These are phyloP conservation scores for Pomatostomus ruficeps DNA, from an alignment of 2,113 vertebrate species.

Conservation along the genomic window DNA sequence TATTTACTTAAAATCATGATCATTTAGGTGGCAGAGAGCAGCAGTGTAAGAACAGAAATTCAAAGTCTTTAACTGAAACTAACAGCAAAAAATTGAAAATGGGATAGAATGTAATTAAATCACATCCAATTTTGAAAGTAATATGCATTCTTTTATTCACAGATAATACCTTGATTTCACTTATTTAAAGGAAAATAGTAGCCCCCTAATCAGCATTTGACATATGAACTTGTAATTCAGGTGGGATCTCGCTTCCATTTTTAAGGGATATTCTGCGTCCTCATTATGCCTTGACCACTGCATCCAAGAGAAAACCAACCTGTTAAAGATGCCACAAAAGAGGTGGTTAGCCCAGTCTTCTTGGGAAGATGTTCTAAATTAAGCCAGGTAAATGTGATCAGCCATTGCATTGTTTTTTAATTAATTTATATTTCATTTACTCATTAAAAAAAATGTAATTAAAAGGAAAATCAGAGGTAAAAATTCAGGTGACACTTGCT, in stretches of 20 bases:
- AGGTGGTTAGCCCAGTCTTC: background rate
- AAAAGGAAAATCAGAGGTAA: background rate
- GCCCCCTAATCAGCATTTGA: background rate
- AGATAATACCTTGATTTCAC: background rate
- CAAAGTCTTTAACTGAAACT: background rate
- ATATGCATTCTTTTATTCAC: constrained; percentile 1
- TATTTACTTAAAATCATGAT: background rate
- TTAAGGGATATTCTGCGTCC: background rate
- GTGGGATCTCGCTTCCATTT: background rate
- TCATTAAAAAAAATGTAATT: background rate
- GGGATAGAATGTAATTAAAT: constrained; percentile 24
- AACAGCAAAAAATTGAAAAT: constrained; percentile 24
- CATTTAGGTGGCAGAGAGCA: background rate
- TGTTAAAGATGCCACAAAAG: background rate
- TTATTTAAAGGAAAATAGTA: constrained; percentile 10
- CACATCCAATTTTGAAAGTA: background rate
- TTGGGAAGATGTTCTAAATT: background rate
- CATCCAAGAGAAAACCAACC: background rate
- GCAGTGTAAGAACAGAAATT: background rate
- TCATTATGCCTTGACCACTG: background rate
- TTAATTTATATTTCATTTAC: background rate
- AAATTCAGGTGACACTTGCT: background rate
- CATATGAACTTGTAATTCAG: background rate
- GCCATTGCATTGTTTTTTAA: background rate
- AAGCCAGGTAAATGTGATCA: background rate